phyloP scores from a whole-genome alignment of 2,113 vertebrate genomes.

The Xiphophorus hellerii region DNA sequence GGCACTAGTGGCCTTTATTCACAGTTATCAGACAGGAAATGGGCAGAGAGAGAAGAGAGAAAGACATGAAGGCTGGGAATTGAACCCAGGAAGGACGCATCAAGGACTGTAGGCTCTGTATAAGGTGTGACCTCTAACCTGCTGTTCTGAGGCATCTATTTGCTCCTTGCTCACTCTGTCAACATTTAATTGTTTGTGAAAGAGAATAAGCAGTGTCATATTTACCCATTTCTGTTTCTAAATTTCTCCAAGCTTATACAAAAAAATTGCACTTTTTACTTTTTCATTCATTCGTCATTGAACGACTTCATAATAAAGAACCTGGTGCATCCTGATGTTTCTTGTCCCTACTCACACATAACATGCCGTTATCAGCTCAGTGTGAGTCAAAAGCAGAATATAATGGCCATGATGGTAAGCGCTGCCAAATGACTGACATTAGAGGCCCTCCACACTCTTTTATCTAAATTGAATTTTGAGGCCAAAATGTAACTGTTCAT shows the following conservation, averaged over 20 bases:
- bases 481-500: conserved; percentile 21
- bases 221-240: no score
- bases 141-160: background rate
- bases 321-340: background rate
- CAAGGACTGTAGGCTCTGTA: no score
- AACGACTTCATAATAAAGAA: background rate
- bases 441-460: conserved; percentile 22
- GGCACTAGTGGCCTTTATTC: no score
- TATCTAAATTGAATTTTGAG: conserved; percentile 32
- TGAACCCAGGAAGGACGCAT: no score
- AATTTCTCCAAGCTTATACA: background rate
- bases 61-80: no score
- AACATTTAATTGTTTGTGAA: background rate
- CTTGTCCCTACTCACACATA: background rate
- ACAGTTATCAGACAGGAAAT: no score
- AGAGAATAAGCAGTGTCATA: no score
- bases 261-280: no score
- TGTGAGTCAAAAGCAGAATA: conserved; percentile 14
- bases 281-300: background rate
- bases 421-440: conserved; percentile 28
- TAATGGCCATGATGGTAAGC: conserved; percentile 8
- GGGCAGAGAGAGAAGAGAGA: no score
- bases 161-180: background rate
- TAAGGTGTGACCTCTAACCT: no score
- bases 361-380: conserved; percentile 5